Evolutionary conservation across 2,888 invertebrate genomes (phyloP).

Genomic region (Poecilus cupreus): DNA sequence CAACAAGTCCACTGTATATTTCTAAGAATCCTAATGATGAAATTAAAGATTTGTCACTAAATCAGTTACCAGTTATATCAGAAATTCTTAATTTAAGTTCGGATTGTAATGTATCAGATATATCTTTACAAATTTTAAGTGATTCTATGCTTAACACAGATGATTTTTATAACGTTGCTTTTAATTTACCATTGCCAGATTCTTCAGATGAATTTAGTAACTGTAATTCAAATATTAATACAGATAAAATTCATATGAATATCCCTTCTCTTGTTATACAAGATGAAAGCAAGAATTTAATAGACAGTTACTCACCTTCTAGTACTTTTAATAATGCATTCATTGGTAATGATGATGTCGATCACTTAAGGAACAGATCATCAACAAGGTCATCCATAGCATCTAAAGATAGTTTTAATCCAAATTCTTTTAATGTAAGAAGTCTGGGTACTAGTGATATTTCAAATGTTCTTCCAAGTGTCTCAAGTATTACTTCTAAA

Average conservation of each 20-base stretch:
- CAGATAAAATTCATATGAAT: not conserved
- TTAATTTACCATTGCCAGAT: slow-evolving; percentile 34
- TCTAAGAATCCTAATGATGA: not conserved
- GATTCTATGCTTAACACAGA: slow-evolving; percentile 24
- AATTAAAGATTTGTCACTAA: not conserved
- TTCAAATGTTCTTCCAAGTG: slow-evolving; percentile 27
- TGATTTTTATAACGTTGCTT: slow-evolving; percentile 7
- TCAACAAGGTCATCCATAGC: slow-evolving; percentile 5
- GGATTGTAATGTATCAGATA: slow-evolving; percentile 13
- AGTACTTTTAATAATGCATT: slow-evolving; percentile 30
- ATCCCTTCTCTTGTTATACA: slow-evolving; percentile 11
- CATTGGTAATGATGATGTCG: slow-evolving; percentile 7
- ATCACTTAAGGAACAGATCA: not conserved
- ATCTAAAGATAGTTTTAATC: slow-evolving; percentile 8
- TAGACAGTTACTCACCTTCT: not conserved
- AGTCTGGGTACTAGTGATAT: slow-evolving; percentile 36
- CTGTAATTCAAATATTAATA: not conserved
- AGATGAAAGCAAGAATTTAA: slow-evolving; percentile 3
- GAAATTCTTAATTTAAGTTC: not conserved
- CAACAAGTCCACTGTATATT: slow-evolving; percentile 36
- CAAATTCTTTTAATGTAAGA: slow-evolving; percentile 1
- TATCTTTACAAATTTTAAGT: slow-evolving; percentile 45
- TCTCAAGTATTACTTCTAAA: slow-evolving; percentile 9
- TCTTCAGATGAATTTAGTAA: slow-evolving; percentile 2
- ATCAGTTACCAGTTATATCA: not conserved